These are phyloP conservation scores for Corapipo altera DNA, from an alignment of 2,113 vertebrate genomes.

Conservation along the genomic window DNA sequence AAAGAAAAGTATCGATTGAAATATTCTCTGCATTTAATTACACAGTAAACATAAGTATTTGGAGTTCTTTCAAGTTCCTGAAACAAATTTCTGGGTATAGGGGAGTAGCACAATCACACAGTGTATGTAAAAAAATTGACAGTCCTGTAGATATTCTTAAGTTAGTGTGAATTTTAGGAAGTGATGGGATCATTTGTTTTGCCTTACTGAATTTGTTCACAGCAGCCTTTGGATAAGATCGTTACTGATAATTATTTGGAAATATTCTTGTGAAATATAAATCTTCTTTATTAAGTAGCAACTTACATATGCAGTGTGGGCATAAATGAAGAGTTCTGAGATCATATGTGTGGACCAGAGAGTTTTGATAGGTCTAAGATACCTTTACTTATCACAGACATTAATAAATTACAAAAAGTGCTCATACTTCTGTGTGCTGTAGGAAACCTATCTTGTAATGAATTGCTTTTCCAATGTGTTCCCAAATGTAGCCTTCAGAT, in stretches of 20 bases:
- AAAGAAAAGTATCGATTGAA: background rate
- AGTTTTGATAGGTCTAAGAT: conserved; percentile 9
- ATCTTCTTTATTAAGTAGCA: background rate
- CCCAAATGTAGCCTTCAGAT: conserved; percentile 18
- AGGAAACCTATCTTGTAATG: conserved; percentile 5
- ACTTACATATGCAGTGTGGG: background rate
- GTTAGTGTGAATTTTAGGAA: background rate
- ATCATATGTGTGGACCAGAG: background rate
- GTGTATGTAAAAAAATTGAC: background rate
- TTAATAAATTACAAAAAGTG: conserved; percentile 11
- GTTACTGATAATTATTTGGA: background rate
- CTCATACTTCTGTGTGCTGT: conserved; percentile 37
- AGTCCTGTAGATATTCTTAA: background rate
- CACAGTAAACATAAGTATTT: background rate
- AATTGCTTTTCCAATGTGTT: conserved; percentile 49
- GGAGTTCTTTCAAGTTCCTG: background rate
- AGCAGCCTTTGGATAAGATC: background rate
- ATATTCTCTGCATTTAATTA: background rate
- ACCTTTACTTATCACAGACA: background rate
- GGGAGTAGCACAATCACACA: background rate
- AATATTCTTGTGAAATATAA: background rate
- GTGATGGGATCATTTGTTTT: background rate
- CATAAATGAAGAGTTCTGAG: conserved; percentile 34
- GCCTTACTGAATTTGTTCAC: background rate
- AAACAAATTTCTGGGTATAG: background rate